Evolutionary conservation across 2,797 vertebrate species (phyloP).

Genomic region (Podargus strigoides): DNA sequence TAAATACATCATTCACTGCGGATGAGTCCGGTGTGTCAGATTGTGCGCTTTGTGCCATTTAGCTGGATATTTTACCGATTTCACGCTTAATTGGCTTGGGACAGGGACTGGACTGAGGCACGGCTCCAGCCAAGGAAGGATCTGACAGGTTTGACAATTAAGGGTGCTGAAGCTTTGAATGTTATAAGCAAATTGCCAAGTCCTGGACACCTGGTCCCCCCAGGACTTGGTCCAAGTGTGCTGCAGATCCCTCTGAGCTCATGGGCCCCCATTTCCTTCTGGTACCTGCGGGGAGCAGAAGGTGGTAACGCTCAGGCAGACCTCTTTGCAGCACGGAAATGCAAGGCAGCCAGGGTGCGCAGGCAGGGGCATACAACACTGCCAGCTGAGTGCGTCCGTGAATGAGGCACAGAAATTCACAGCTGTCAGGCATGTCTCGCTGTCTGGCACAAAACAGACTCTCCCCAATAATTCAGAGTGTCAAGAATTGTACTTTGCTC

Average conservation of each 20-base stretch:
- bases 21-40: too few species aligned
- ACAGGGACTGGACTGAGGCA: accelerated
- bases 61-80: not conserved
- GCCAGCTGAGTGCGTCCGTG: too few species aligned
- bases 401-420: not conserved
- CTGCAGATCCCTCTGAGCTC: not conserved
- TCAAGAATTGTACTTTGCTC: not conserved
- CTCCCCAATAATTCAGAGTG: not conserved
- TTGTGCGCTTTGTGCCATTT: accelerated
- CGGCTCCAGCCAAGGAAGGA: not conserved
- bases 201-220: not conserved
- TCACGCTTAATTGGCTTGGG: not conserved
- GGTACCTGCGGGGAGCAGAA: not conserved
- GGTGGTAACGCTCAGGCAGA: not conserved
- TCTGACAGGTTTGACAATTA: not conserved
- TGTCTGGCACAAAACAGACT: not conserved
- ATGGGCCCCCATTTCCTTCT: accelerated
- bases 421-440: not conserved
- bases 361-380: not conserved
- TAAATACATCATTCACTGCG: accelerated
- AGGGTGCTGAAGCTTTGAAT: not conserved
- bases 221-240: not conserved
- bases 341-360: accelerated
- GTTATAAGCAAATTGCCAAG: not conserved
- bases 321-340: not conserved